Evolutionary conservation across 2,113 vertebrate genomes (phyloP).

Genomic region (Calyptomena viridis): DNA sequence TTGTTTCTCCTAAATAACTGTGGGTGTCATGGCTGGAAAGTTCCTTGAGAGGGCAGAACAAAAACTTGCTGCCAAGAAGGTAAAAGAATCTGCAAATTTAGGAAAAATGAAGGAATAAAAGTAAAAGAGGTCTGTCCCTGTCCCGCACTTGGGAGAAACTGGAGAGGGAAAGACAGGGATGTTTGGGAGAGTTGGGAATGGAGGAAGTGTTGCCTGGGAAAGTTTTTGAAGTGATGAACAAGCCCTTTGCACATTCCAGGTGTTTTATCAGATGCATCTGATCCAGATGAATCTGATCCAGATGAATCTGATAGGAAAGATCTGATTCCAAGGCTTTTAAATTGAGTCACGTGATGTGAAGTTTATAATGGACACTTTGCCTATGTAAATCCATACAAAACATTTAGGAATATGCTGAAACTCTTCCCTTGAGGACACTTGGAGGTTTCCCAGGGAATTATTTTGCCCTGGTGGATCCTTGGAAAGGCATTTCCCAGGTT

Average conservation of each 20-base stretch:
- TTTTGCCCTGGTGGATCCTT: not conserved
- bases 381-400: not conserved
- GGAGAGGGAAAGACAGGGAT: not conserved
- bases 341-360: not conserved
- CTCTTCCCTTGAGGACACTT: not conserved
- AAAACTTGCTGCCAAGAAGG: not conserved
- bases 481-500: not conserved
- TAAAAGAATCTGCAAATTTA: not conserved
- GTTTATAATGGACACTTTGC: not conserved
- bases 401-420: not conserved
- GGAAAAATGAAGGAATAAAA: not conserved
- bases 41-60: not conserved
- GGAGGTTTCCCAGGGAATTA: not conserved
- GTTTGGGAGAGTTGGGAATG: fast-evolving
- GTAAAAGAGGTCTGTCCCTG: fast-evolving
- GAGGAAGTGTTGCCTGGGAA: not conserved
- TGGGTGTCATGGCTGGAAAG: fast-evolving
- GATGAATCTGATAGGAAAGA: not conserved
- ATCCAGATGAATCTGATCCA: not conserved
- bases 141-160: not conserved
- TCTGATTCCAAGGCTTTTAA: not conserved
- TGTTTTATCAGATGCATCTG: not conserved
- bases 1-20: not conserved
- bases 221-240: not conserved
- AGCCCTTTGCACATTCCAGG: not conserved